phyloP scores from a whole-genome alignment of 1,140 invertebrate genomes.

The Drosophila yakuba region DNA sequence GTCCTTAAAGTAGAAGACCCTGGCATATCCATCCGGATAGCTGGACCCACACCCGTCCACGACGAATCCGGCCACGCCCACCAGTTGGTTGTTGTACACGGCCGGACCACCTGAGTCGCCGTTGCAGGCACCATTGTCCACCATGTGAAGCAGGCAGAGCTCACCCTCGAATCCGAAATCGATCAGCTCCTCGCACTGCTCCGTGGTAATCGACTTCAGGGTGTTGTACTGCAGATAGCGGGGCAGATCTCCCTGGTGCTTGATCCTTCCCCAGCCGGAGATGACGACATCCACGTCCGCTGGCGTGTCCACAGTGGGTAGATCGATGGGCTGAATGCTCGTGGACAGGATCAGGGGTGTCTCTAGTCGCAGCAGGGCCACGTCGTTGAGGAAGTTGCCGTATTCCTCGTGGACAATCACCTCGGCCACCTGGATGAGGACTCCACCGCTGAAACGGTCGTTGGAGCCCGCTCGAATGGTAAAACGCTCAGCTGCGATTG shows the following conservation, averaged over 20 bases:
- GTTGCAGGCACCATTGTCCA: conserved; percentile 63
- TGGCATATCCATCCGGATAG: conserved; percentile 86
- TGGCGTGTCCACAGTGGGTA: conserved; percentile 66
- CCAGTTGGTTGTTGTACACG: conserved; percentile 60
- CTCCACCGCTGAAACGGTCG: conserved; percentile 61
- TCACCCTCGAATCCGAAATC: conserved; percentile 27
- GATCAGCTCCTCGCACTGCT: conserved; percentile 33
- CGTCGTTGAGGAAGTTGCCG: conserved; percentile 84
- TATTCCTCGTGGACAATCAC: conserved; percentile 82
- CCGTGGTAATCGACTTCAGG: conserved; percentile 39
- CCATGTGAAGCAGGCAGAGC: conserved; percentile 59
- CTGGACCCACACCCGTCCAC: conserved; percentile 51
- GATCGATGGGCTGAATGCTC: conserved; percentile 74
- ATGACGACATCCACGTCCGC: conserved; percentile 69
- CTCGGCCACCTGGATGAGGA: conserved; percentile 40
- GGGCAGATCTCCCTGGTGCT: conserved; percentile 61
- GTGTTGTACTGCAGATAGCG: conserved; percentile 64
- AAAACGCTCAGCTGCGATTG: conserved; percentile 29
- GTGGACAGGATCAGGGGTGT: conserved; percentile 67
- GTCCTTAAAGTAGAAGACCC: conserved; percentile 81
- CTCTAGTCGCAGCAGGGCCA: conserved; percentile 85
- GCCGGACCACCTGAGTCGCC: conserved; percentile 78
- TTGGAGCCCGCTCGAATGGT: conserved; percentile 58
- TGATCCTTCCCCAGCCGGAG: conserved; percentile 85
- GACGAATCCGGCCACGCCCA: conserved; percentile 71